Percentiles rank a stretch among this genome's conserved stretches.
Conservation (phyloP, 2,113 vertebrate genomes). For the Silurus meridionalis region DNA sequence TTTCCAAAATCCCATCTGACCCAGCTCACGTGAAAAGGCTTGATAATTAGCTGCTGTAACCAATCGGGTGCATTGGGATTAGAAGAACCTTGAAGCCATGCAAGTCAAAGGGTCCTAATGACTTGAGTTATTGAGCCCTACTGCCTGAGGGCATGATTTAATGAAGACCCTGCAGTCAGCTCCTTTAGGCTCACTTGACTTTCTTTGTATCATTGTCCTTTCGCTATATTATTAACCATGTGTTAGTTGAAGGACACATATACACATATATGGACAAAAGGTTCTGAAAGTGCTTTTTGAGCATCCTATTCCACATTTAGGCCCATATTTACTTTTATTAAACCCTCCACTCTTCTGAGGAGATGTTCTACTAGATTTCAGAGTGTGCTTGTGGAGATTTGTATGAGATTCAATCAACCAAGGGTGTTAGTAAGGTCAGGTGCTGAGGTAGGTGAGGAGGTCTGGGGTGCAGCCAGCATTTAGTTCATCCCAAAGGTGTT, state of each 20-base stretch:
- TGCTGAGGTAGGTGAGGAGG: too few species aligned
- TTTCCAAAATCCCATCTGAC: background rate
- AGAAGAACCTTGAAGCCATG: background rate
- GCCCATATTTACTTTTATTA: too few species aligned
- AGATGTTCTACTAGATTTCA: too few species aligned
- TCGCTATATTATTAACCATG: background rate
- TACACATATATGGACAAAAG: background rate
- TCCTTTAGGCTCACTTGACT: background rate
- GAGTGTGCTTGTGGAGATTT: too few species aligned
- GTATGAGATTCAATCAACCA: too few species aligned
- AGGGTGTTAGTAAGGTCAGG: too few species aligned
- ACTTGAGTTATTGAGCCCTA: background rate
- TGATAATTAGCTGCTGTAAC: background rate
- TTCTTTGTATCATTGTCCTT: background rate
- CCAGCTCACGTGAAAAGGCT: background rate
- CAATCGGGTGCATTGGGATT: background rate
- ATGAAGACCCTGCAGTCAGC: conserved; percentile 2
- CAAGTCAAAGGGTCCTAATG: background rate
- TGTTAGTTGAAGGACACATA: background rate
- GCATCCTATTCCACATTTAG: too few species aligned
- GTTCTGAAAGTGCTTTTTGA: background rate
- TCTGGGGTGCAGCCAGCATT: too few species aligned
- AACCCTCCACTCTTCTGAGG: too few species aligned
- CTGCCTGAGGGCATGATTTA: conserved; percentile 25
- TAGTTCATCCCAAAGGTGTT: too few species aligned